Conservation (phyloP, 2,113 vertebrate genomes). For the Misgurnus anguillicaudatus region DNA sequence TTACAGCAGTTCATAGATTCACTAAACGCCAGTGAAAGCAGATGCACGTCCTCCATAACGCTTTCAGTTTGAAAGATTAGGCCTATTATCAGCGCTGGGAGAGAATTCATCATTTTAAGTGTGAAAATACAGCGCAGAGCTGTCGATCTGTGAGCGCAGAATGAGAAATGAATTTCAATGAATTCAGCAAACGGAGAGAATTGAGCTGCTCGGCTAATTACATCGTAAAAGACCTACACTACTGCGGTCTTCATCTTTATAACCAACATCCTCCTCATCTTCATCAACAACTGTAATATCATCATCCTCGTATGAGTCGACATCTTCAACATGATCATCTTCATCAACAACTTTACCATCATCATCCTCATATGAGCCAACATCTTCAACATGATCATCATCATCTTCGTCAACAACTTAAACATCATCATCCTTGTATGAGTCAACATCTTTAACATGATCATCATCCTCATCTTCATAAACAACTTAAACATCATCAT, state of each 20-base stretch:
- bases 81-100: not conserved
- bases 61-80: constrained; percentile 8
- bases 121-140: not conserved
- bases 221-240: not conserved
- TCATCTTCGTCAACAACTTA: not conserved
- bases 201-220: not conserved
- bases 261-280: not conserved
- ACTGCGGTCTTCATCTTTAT: not conserved
- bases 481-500: no score
- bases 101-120: constrained; percentile 19
- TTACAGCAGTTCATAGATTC: not conserved
- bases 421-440: constrained; percentile 21
- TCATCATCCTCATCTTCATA: no score
- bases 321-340: no score
- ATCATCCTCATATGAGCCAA: not conserved
- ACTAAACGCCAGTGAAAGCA: not conserved
- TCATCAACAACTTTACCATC: no score
- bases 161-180: not conserved
- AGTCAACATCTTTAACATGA: not conserved
- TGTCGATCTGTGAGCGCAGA: not conserved
- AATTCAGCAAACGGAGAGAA: not conserved
- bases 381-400: not conserved
- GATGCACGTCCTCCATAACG: constrained; percentile 5
- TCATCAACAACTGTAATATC: no score
- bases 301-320: no score